Percentiles rank a stretch among this genome's conserved stretches.
phyloP scores from a whole-genome alignment of 1,140 invertebrate species.

The Zaprionus camerounensis region DNA sequence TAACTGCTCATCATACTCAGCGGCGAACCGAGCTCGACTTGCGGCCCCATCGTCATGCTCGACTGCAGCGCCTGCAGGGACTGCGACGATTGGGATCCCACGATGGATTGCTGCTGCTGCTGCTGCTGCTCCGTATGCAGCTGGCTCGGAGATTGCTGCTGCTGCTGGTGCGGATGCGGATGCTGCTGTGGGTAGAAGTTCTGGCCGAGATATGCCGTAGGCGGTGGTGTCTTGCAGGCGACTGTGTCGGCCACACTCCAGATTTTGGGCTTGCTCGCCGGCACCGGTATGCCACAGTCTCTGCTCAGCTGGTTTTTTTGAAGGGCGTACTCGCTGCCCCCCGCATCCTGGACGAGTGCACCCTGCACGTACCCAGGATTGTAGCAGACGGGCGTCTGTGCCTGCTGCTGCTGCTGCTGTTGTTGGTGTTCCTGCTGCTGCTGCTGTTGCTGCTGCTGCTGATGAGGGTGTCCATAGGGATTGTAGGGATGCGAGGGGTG shows the following conservation, averaged over 20 bases:
- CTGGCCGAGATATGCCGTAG: slow-evolving; percentile 84
- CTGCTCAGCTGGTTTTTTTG: slow-evolving; percentile 85
- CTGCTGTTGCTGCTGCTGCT: slow-evolving; percentile 44
- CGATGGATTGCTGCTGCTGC: slow-evolving; percentile 43
- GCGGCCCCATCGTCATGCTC: slow-evolving; percentile 53
- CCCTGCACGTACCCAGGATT: slow-evolving; percentile 61
- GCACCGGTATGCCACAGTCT: slow-evolving; percentile 93
- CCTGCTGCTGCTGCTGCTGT: slow-evolving; percentile 59
- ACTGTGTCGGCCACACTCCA: slow-evolving; percentile 98
- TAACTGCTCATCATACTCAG: slow-evolving; percentile 84
- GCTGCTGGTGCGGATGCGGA: slow-evolving; percentile 31
- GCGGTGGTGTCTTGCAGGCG: slow-evolving; percentile 96
- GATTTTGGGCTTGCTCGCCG: slow-evolving; percentile 97
- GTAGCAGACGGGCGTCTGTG: slow-evolving; percentile 47
- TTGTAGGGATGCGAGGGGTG: slow-evolving; percentile 65
- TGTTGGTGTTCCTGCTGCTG: slow-evolving; percentile 54
- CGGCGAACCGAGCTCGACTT: slow-evolving; percentile 74
- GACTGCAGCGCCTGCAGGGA: slow-evolving; percentile 25
- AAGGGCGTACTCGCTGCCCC: slow-evolving; percentile 89
- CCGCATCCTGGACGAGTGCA: background rate
- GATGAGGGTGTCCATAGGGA: slow-evolving; percentile 49
- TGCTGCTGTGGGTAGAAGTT: slow-evolving; percentile 70
- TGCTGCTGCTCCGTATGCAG: slow-evolving; percentile 34
- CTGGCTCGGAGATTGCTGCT: slow-evolving; percentile 31
- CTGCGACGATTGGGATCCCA: background rate